Percentiles rank a stretch among this genome's conserved stretches.
phyloP scores from a whole-genome alignment of 1,140 invertebrate species.

The Bicyclus anynana region DNA sequence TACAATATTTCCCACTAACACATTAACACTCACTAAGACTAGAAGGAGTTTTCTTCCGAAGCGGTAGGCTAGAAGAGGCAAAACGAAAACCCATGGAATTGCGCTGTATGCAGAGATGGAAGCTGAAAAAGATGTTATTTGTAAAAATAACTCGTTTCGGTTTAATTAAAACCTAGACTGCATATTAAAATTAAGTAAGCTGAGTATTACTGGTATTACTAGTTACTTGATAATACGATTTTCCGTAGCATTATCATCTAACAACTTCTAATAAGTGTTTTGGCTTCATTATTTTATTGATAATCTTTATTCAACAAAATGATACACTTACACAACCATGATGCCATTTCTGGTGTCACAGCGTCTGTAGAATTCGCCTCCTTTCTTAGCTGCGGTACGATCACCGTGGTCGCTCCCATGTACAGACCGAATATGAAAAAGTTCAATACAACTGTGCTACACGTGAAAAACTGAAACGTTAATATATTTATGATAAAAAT shows the following conservation, averaged over 20 bases:
- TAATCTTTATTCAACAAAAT: too few species aligned
- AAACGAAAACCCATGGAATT: slow-evolving; percentile 25
- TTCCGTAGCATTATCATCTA: too few species aligned
- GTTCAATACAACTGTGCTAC: not conserved
- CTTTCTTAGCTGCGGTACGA: slow-evolving; percentile 28
- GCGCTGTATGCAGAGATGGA: slow-evolving; percentile 28
- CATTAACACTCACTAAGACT: slow-evolving; percentile 20
- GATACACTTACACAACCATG: slow-evolving; percentile 36
- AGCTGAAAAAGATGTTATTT: slow-evolving; percentile 24
- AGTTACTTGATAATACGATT: too few species aligned
- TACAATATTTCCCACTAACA: slow-evolving; percentile 26
- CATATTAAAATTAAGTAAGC: too few species aligned
- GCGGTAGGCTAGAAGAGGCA: slow-evolving; percentile 21
- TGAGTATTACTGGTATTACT: too few species aligned
- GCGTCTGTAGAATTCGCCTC: slow-evolving; percentile 22
- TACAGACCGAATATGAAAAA: slow-evolving; percentile 23
- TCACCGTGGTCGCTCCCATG: slow-evolving; percentile 27
- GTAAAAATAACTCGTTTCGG: too few species aligned
- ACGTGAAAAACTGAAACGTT: not conserved
- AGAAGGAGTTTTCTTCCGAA: slow-evolving; percentile 33
- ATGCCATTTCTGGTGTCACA: slow-evolving; percentile 10
- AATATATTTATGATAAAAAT: too few species aligned
- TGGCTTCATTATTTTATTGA: too few species aligned
- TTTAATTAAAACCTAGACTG: too few species aligned
- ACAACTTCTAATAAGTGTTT: too few species aligned